Base-by-base conservation (phyloP, 1,140 invertebrate genomes). In the Agrilus planipennis region DNA sequence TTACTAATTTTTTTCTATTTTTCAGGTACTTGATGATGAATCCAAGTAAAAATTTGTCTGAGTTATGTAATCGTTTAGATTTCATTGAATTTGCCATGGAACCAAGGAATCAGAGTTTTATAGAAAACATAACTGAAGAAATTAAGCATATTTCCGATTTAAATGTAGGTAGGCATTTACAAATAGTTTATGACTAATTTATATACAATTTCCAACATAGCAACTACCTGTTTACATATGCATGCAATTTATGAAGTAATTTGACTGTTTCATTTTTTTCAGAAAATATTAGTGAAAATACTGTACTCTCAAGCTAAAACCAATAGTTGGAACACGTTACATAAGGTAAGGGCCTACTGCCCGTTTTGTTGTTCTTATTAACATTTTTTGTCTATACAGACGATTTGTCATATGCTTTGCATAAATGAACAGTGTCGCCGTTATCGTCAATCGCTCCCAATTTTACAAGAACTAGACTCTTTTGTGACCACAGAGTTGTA, bases 241-340 rank as follows among this genome's bases (percentile, higher is more conserved):
- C n/a, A n/a, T n/a, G n/a, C n/a, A n/a, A n/a, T n/a, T 61, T 12
- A 21, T 60, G 0, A 55, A 58, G 40, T 53, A 54, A 41, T 51
- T 52, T 34, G 47, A 54, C 30, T 41, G 32, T 47, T 36, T 42
- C 14, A 34, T 46, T 52, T 60, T 35, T 55, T 45, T 4, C 27
- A 72, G 66, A 62, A 62, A 14, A 71, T 77, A 32, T 48, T 79
- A 19, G 53, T 62, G 2, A 72, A 73, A 59, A 74, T 80, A 45
- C 67, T 70, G 51, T 70, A 72, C 10, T 59, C 75, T 1, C 71
- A 75, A 52, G 76, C 74, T 2, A 74, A 71, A 45, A 50, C 70
- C 7, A 64, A 65, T 17, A 77, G 82, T 46, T 85, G 81, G 81
- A 72, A 73, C 47, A 70, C 68, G 35, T 56, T 81, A 14, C 71